Evolutionary conservation across 2,888 invertebrate genomes (phyloP), one percentile per base, ranked within the genome.

Genomic region (Drosophila atripex): DNA sequence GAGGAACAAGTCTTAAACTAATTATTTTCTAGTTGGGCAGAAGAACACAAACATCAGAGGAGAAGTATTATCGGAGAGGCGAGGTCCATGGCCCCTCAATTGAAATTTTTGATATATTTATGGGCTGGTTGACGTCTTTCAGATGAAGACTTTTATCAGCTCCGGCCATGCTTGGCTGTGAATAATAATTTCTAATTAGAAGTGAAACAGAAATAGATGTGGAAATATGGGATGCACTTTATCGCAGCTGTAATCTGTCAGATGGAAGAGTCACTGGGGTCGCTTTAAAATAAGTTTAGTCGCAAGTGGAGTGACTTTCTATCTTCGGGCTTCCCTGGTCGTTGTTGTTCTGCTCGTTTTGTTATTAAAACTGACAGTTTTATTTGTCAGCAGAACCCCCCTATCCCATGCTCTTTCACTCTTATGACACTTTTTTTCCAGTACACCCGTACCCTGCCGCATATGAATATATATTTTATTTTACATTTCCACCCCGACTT

Each of bases 361-460:
- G 85, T 88, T 88, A 86, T 86, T 87, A 86, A 88, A 86, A 86
- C 87, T 88, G 88, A 88, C 86, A 88, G 87, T 87, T 86, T 87
- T 88, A 86, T 86, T 85, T 88, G 85, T 85, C 80, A 84, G 80
- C 85, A 73, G 70, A 70, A 55, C 60, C 61, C 60, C 35, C 46
- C 28, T 41, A 46, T 14, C 47, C 11, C 30, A 59, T 57, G 50
- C 57, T 39, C 46, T 28, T 43, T 12, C 73, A 73, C 78, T 73
- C 78, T 77, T 80, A 88, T 88, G 86, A 88, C 88, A 86, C 74
- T 86, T 84, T 86, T 76, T 72, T 61, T 59, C 46, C 47, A 60
- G 30, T 30, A 12, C 47, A 68, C 73, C 18, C 43, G 58, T 68
- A 18, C 39, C 35, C 35, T n/a, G n/a, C 41, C 32, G 68, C 75